Conservation (phyloP, 2,113 vertebrate genomes). For the Oryzias celebensis region DNA sequence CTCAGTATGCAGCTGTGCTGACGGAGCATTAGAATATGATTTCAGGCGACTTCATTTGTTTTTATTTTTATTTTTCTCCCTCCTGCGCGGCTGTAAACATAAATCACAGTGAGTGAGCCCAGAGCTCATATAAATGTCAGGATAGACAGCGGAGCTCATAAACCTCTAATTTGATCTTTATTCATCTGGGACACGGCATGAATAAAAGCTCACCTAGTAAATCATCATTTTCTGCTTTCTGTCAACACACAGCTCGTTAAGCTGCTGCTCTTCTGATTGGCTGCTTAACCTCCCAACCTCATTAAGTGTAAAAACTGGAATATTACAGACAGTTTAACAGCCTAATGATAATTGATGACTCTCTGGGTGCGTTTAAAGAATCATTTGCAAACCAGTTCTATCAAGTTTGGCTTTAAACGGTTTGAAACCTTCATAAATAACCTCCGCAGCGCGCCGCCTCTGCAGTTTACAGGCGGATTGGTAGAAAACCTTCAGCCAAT, state of each 20-base stretch:
- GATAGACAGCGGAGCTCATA: conserved; percentile 71
- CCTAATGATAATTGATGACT: conserved; percentile 14
- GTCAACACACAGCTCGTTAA: conserved; percentile 47
- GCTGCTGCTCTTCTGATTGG: conserved; percentile 37
- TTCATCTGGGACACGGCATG: conserved; percentile 68
- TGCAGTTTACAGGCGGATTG: background rate
- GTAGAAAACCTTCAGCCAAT: background rate
- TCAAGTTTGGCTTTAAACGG: conserved; percentile 8
- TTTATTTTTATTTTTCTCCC: conserved; percentile 27
- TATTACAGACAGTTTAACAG: conserved; percentile 11
- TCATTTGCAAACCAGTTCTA: conserved; percentile 3
- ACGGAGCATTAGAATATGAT: conserved; percentile 53
- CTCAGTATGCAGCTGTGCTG: conserved; percentile 26
- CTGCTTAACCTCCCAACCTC: conserved; percentile 2
- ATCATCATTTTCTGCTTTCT: conserved; percentile 67
- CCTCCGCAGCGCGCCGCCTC: background rate
- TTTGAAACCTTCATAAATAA: background rate
- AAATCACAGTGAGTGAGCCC: conserved; percentile 62
- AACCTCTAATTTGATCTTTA: conserved; percentile 76
- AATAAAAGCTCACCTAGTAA: conserved; percentile 64
- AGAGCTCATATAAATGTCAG: conserved; percentile 73
- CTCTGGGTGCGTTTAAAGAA: conserved; percentile 15
- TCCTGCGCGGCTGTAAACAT: conserved; percentile 55
- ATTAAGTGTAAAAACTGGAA: conserved; percentile 4
- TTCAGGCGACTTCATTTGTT: conserved; percentile 65